Base-by-base conservation (phyloP, 2,888 invertebrate species). In the Sabellastarte sp. region DNA sequence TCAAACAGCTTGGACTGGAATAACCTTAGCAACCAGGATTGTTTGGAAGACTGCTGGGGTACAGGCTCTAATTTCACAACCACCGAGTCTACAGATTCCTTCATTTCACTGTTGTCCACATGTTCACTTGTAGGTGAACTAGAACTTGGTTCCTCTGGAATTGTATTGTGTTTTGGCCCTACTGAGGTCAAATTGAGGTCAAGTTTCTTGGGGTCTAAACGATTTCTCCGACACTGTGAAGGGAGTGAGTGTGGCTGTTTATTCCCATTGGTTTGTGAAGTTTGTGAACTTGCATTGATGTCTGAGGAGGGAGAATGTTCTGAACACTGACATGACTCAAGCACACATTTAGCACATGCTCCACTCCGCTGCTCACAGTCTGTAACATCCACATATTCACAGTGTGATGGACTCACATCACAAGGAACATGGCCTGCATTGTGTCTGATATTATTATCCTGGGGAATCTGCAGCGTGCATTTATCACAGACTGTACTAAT, bases 1-100 rank as follows among this genome's bases (percentile, higher is more conserved):
- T 97, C 95, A 86, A 99, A 95, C 77, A 96, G 89, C 86, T 94
- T 95, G 77, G 97, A 96, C 86, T 99, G 96, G 84, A 99, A 95
- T 79, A 99, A 88, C 78, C 99, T 87, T 74, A 95, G 87, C 66
- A 93, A 86, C 84, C 87, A 86, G 20, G 87, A 86, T 62, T 79
- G 74, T 57, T 70, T 66, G 20, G 59, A 32, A 20, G 65, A n/a
- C 2, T 52, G 32, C 29, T 32, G 10, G 26, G 29, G 10, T 20
- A 15, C 10, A 15, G 41, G 41, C 41, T 10, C 20, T 20, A 41
- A 10, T 15, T 15, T 41, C 10, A 10, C 20, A 41, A 41, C 41
- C 20, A 20, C 20, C 20, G 10, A 15, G 41, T 41, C 20, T 10
- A 41, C 20, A 10, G 41, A 15, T 20, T 10, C 20, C 41, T 41